Base-by-base conservation (phyloP, 2,888 invertebrate genomes). In the Spodoptera exigua region DNA sequence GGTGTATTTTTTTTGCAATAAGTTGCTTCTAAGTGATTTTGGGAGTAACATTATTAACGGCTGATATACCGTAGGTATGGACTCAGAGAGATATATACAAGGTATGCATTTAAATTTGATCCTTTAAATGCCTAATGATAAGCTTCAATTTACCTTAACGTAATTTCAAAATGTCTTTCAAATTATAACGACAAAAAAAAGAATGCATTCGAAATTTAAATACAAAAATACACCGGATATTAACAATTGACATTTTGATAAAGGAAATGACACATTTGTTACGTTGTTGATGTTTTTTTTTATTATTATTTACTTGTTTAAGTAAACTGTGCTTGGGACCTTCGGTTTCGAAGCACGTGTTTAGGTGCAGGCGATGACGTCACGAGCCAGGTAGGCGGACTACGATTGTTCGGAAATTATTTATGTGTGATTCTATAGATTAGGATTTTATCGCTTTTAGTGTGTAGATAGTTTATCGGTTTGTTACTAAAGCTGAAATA, bases 401-500 rank as follows among this genome's bases (percentile, higher is more conserved):
- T n/a, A 83, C 74, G 82, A 82, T 85, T 82, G 88, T 88, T 87
- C 85, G 87, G 86, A 90, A 86, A 90, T 91, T 92, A 93, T 93
- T 92, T 93, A 93, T 93, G 92, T 93, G 93, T 93, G 93, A 94
- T 93, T 90, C 87, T 82, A 83, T 92, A 91, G 89, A 81, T 81
- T 80, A 86, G 43, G 70, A 61, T 79, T 76, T 86, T 68, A 68
- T 86, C 89, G 86, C 82, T 71, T 85, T 75, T 89, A 90, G 87
- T 89, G 84, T 89, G 89, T 89, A 90, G 87, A 85, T 85, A 87
- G 82, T 83, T 82, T 27, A 27, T 79, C 75, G 64, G 68, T 78
- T 78, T 78, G 76, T 73, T 76, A 45, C 70, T 78, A 66, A 76
- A 74, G 70, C 79, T 75, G 77, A 54, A 13, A 44, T 74, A 68